Base-by-base conservation (phyloP, 2,113 vertebrate genomes). In the Callochromis pleurospilus region DNA sequence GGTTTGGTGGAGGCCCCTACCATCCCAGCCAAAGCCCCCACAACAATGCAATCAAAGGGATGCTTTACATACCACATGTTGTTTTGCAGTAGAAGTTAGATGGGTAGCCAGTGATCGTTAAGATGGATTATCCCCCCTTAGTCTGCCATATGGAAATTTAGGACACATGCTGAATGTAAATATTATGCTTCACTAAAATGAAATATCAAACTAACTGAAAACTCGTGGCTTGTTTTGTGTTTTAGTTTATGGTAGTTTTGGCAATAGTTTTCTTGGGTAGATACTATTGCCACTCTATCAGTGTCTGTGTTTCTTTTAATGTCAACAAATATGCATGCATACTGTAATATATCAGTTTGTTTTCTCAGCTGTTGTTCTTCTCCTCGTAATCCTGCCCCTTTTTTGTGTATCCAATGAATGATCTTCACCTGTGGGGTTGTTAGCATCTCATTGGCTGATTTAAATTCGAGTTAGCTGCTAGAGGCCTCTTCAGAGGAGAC, bases 1-100 rank as follows among this genome's bases (percentile, higher is more conserved):
- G 60, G 19, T 12, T 24, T 56, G 6, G 86, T 13, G 68, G 60
- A 90, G 90, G 88, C 80, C 81, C 80, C 86, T 29, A 10, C 80
- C 75, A 58, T 79, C 84, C 54, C 89, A 85, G 82, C 87, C 89
- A 90, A 91, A 84, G 80, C 81, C 68, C 54, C 55, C 77, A 40
- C 75, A 90, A 95, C 93, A 95, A 95, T 92, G 75, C 87, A 93
- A 95, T 96, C 93, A 96, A 95, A 94, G 93, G 88, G 42, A 93
- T 95, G 88, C 92, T 94, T 93, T 89, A 92, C 92, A 91, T 93
- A 92, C 90, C 94, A 94, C 92, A 91, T 95, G 93, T 94, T 95
- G 94, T 96, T 95, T 93, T 91, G 86, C 15, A 12, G 89, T 88
- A 92, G 93, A 92, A 93, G 93, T 95, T 88, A 92, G 86, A 93